A percentile compares a stretch with the other conserved stretches of the same genome.
Evolutionary conservation across 1,140 invertebrate genomes (phyloP).

Genomic region (Drosophila lacteicornis): DNA sequence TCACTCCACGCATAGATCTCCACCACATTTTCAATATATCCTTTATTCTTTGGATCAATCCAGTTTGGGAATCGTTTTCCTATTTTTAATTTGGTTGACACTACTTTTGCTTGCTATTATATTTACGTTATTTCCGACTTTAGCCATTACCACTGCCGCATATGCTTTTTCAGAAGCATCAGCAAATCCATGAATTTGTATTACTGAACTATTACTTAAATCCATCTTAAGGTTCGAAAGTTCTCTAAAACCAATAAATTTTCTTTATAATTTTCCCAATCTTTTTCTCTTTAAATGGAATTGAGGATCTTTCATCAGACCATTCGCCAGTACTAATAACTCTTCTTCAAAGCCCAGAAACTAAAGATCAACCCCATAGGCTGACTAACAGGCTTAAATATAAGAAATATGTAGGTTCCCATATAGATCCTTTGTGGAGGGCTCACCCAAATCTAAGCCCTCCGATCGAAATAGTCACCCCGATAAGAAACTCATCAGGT

Average conservation of each 20-base stretch:
- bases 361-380: no score
- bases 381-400: no score
- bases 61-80: neutral
- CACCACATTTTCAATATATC: neutral
- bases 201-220: neutral
- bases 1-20: constrained; percentile 5
- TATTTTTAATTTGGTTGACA: constrained; percentile 1
- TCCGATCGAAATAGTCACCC: no score
- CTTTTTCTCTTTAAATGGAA: no score
- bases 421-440: no score
- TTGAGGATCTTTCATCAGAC: no score
- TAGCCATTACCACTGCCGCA: constrained; percentile 2
- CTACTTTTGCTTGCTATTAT: neutral
- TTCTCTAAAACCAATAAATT: neutral
- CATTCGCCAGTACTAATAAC: no score
- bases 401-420: no score
- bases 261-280: no score
- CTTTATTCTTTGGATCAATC: constrained; percentile 2
- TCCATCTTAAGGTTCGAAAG: neutral
- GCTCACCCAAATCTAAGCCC: no score
- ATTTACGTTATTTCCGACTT: neutral
- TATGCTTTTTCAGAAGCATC: neutral
- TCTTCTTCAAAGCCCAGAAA: no score
- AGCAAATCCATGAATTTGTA: constrained; percentile 1
- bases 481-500: no score